Evolutionary conservation across 2,888 invertebrate genomes (phyloP), one percentile per base, ranked within the genome.

Genomic region (Parnassius orleans): DNA sequence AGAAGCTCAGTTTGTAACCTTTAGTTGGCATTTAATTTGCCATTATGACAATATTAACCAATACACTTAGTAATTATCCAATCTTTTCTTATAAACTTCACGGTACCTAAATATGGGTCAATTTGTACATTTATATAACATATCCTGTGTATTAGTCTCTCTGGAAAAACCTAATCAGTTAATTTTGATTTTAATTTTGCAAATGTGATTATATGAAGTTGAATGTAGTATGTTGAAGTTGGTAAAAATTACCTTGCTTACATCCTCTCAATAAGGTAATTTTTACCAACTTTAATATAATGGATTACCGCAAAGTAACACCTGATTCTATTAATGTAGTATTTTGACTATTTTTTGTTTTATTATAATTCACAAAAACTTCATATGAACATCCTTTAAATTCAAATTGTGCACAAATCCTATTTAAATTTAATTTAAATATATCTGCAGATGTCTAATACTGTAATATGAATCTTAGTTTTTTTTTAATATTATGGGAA

Each of bases 401-500:
- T 51, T 63, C 44, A 53, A 50, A 65, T 63, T 68, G 67, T 71
- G 73, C 72, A 72, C 73, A 75, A 74, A 72, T 65, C 62, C 11
- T 19, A 33, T 33, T 33, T 33, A 0, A 33, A 33, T 33, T 33
- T 24, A 24, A 15, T 15, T 15, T 15, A 1, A 15, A 15, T 15
- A 2, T 15, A 15, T 15, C 15, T 15, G 15, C 15, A 15, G 15
- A 15, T 15, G 24, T 33, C 33, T 69, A 69, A 65, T 72, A 73
- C 73, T 77, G 76, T 77, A 76, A 78, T 77, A 78, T 73, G 68
- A 71, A 69, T 71, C 67, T 69, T 46, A 46, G 46, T 46, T 46
- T n/a, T 46, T 10, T 9, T 73, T 69, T 70, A 72, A 33, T 33
- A 33, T 33, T 7, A 33, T 33, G 33, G 33, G 33, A 33, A 7